phyloP scores from a whole-genome alignment of 2,113 vertebrate genomes.

The Scolopax mira region DNA sequence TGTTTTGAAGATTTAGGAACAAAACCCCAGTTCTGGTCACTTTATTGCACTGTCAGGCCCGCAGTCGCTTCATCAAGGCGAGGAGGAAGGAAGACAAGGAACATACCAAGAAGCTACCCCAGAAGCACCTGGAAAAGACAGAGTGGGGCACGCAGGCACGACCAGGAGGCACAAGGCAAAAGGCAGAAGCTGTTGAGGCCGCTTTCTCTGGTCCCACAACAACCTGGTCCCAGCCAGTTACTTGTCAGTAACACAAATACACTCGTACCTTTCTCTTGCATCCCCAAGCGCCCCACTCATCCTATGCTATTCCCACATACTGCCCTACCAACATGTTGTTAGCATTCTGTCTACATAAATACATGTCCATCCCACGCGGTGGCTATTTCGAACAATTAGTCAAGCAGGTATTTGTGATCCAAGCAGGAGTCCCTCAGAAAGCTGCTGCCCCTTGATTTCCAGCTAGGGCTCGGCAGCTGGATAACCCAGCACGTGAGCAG shows the following conservation, averaged over 20 bases:
- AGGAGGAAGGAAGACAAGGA: not conserved
- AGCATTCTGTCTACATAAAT: not conserved
- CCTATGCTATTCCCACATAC: not conserved
- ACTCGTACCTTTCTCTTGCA: not conserved
- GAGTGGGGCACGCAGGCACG: not conserved
- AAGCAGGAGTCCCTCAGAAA: not conserved
- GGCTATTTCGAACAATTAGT: not conserved
- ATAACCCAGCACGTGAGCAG: no score
- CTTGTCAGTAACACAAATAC: not conserved
- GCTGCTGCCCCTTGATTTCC: not conserved
- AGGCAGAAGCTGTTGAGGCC: not conserved
- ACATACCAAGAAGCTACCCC: not conserved
- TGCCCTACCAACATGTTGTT: not conserved
- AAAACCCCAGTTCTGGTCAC: not conserved
- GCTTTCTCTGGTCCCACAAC: not conserved
- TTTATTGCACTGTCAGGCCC: not conserved
- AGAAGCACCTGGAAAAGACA: not conserved
- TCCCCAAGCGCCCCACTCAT: not conserved
- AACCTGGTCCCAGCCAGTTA: not conserved
- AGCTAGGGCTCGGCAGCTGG: not conserved
- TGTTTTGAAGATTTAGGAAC: not conserved
- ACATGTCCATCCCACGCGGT: accelerated
- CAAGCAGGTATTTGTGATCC: accelerated
- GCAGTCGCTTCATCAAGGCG: not conserved
- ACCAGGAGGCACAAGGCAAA: not conserved